Conservation (phyloP, 2,888 invertebrate species). For the Drosophila leonis region DNA sequence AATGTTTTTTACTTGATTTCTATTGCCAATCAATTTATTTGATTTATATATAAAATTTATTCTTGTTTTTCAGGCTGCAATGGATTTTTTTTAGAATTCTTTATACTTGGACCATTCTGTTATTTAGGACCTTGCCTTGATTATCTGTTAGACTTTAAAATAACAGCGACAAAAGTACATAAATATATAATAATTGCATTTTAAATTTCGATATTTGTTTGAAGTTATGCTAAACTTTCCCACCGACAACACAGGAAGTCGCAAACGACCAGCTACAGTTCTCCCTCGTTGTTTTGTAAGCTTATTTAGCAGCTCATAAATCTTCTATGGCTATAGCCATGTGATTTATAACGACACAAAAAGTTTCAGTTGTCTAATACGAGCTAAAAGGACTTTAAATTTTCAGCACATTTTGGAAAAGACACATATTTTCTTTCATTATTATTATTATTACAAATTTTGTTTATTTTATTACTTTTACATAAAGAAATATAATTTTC, state of each 20-base stretch:
- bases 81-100: not conserved
- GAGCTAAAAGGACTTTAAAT: not conserved
- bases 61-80: slow-evolving; percentile 46
- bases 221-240: slow-evolving; percentile 10
- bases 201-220: slow-evolving; percentile 49
- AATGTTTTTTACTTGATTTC: not conserved
- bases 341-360: slow-evolving; percentile 72
- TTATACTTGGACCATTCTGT: slow-evolving; percentile 53
- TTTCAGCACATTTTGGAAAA: not conserved
- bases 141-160: slow-evolving; percentile 63
- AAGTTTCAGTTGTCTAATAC: slow-evolving; percentile 47
- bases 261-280: slow-evolving; percentile 8
- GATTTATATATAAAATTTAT: slow-evolving; percentile 82
- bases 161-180: slow-evolving; percentile 44
- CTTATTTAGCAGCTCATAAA: slow-evolving; percentile 83
- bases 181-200: slow-evolving; percentile 54
- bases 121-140: slow-evolving; percentile 80
- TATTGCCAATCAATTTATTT: slow-evolving; percentile 16
- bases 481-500: too few relatives aligned
- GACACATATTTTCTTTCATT: not conserved
- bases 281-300: slow-evolving; percentile 29
- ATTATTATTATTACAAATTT: too few relatives aligned
- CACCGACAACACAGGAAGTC: not conserved
- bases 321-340: slow-evolving; percentile 72
- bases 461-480: too few relatives aligned